Evolutionary conservation across 1,140 invertebrate genomes (phyloP), one percentile per base, ranked within the genome.

Genomic region (Anoplolepis gracilipes): DNA sequence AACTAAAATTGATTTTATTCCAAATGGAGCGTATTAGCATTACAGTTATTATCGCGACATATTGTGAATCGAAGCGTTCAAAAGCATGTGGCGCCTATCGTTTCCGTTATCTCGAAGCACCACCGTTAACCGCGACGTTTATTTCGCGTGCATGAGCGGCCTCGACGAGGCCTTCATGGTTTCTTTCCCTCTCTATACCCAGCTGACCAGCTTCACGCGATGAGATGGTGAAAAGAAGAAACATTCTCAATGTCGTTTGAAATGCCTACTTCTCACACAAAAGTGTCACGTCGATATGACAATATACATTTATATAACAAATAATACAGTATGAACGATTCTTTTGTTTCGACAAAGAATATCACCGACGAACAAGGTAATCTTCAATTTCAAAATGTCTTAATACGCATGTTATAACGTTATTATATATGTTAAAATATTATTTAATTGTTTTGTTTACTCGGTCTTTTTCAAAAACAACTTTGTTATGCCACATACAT

Each of bases 181-280:
- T 87, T 91, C 87, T 88, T 87, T 84, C 77, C 76, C 82, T 65
- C 72, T 36, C 22, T n/a, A 57, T 1, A 5, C n/a, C 11, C 30
- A 22, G 19, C 8, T 79, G 84, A 62, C 62, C 33, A 84, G 78
- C 85, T 91, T 87, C 90, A 69, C 73, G 85, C 90, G 87, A 91
- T 91, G 79, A 91, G 73, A 90, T 59, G 88, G 88, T 91, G 90
- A 91, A 91, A 70, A 87, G 62, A 77, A 69, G 79, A 91, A 91
- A 85, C 86, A 85, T 53, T 76, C 79, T 84, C 81, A 65, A 84
- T 87, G 61, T 55, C 70, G 64, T 78, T 78, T 76, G 78, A 87
- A 82, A 85, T 86, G 61, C 53, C 78, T 82, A 73, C 36, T 59
- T 82, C 53, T 79, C 77, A 67, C 55, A 55, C 64, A 28, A 79